Percentiles rank a stretch among this genome's conserved stretches.
Evolutionary conservation across 2,888 invertebrate genomes (phyloP).

Genomic region (Parnassius apollo): DNA sequence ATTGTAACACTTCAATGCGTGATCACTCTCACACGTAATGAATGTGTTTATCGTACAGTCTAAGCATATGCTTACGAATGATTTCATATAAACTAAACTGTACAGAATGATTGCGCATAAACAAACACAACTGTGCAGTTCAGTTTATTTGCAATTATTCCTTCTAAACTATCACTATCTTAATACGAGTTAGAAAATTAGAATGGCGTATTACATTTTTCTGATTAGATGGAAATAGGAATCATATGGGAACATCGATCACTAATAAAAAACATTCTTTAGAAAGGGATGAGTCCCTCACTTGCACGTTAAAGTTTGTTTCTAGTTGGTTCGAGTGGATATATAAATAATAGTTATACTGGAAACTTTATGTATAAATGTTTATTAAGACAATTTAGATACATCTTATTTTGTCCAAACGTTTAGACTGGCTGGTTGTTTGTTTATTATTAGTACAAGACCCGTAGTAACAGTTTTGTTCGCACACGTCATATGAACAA

Average conservation of each 20-base stretch:
- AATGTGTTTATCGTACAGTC: slow-evolving; percentile 27
- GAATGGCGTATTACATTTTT: neutral
- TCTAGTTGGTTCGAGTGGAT: too few relatives aligned
- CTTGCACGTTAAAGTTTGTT: too few relatives aligned
- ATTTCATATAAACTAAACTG: too few relatives aligned
- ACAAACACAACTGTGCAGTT: neutral
- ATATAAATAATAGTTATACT: too few relatives aligned
- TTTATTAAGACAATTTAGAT: too few relatives aligned
- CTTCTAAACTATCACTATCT: neutral
- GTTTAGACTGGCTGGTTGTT: neutral
- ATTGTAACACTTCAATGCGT: slow-evolving; percentile 46
- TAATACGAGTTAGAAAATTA: neutral
- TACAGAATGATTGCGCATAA: too few relatives aligned
- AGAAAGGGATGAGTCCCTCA: too few relatives aligned
- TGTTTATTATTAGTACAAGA: slow-evolving; percentile 30
- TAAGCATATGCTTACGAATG: too few relatives aligned
- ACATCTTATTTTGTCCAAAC: neutral
- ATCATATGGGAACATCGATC: too few relatives aligned
- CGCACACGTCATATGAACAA: slow-evolving; percentile 35
- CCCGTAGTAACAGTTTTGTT: slow-evolving; percentile 31
- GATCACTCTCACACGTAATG: slow-evolving; percentile 33
- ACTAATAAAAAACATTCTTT: too few relatives aligned
- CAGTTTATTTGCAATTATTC: neutral
- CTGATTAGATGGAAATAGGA: too few relatives aligned
- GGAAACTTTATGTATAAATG: too few relatives aligned